phyloP scores from a whole-genome alignment of 2,888 invertebrate genomes.

The Plusia festucae region DNA sequence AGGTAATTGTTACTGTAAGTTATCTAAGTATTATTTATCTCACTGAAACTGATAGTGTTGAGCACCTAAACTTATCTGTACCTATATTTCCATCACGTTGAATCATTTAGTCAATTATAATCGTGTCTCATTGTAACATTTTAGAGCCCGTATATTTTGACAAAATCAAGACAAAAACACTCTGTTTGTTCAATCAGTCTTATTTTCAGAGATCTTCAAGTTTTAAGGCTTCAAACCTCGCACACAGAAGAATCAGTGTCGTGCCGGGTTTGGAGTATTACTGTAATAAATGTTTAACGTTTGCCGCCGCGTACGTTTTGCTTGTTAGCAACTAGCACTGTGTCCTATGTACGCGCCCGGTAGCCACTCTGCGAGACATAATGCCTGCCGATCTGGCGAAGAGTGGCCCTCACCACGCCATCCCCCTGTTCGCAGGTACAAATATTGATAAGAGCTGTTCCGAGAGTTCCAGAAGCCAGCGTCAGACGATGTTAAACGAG shows the following conservation, averaged over 20 bases:
- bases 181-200: slow-evolving; percentile 61
- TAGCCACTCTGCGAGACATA: slow-evolving; percentile 63
- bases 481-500: slow-evolving; percentile 96
- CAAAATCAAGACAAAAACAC: slow-evolving; percentile 53
- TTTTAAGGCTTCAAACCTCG: slow-evolving; percentile 62
- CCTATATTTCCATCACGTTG: slow-evolving; percentile 76
- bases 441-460: slow-evolving; percentile 91
- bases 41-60: slow-evolving; percentile 80
- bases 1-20: slow-evolving; percentile 65
- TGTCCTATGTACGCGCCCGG: slow-evolving; percentile 78
- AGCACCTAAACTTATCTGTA: slow-evolving; percentile 86
- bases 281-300: slow-evolving; percentile 39
- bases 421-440: slow-evolving; percentile 87
- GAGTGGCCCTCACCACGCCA: slow-evolving; percentile 77
- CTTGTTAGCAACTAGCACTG: slow-evolving; percentile 52
- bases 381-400: slow-evolving; percentile 52
- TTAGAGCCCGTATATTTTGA: slow-evolving; percentile 51
- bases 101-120: slow-evolving; percentile 71
- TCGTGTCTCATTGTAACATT: slow-evolving; percentile 61
- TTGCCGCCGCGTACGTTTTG: slow-evolving; percentile 62
- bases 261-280: slow-evolving; percentile 63
- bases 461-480: slow-evolving; percentile 92
- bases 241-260: slow-evolving; percentile 49
- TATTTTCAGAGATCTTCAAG: slow-evolving; percentile 68
- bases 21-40: slow-evolving; percentile 68